A percentile compares a stretch with the other conserved stretches of the same genome.
Evolutionary conservation across 2,888 invertebrate species (phyloP).

Genomic region (Endomychus coccineus): DNA sequence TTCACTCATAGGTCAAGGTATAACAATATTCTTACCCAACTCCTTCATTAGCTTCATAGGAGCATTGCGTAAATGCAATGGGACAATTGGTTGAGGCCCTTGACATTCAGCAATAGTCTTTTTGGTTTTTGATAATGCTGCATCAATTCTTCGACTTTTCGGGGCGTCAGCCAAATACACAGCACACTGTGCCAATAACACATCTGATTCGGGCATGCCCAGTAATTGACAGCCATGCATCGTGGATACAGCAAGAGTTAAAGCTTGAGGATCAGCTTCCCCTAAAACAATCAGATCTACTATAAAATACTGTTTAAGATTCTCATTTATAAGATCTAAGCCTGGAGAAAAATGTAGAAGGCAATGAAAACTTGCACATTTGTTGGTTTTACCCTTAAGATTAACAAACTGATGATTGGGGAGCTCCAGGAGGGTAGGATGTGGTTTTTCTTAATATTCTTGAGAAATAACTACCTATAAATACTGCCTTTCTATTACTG

Average conservation of each 20-base stretch:
- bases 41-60: slow-evolving; percentile 70
- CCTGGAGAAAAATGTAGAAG: too few relatives aligned
- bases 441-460: too few relatives aligned
- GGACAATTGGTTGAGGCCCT: slow-evolving; percentile 67
- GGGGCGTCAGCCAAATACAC: slow-evolving; percentile 70
- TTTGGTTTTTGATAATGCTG: slow-evolving; percentile 51
- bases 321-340: too few relatives aligned
- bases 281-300: slow-evolving; percentile 45
- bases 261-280: slow-evolving; percentile 57
- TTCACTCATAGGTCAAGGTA: too few relatives aligned
- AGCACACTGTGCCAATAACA: slow-evolving; percentile 68
- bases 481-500: too few relatives aligned
- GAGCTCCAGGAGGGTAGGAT: too few relatives aligned
- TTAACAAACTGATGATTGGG: too few relatives aligned
- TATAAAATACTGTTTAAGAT: too few relatives aligned
- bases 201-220: slow-evolving; percentile 77
- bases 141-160: slow-evolving; percentile 58
- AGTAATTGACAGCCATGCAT: slow-evolving; percentile 72
- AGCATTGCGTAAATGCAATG: slow-evolving; percentile 73
- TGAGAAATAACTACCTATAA: too few relatives aligned
- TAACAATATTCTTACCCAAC: slow-evolving; percentile 48
- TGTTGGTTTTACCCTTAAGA: too few relatives aligned
- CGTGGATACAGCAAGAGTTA: slow-evolving; percentile 63
- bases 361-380: too few relatives aligned
- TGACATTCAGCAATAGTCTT: slow-evolving; percentile 51